These are phyloP conservation scores for Trissoscelio sp. DNA, from an alignment of 2,888 invertebrate species.

Conservation along the genomic window DNA sequence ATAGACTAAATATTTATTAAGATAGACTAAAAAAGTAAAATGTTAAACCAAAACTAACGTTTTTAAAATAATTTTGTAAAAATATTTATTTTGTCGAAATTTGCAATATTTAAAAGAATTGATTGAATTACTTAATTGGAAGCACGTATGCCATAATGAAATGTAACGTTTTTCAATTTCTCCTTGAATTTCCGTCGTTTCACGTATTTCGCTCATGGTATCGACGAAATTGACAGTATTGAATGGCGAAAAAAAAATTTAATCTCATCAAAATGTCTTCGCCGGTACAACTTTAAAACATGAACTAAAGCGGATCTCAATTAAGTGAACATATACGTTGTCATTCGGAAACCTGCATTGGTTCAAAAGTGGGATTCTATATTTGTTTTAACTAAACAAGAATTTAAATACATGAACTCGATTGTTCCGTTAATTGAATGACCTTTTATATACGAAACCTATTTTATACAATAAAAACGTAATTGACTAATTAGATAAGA, in stretches of 20 bases:
- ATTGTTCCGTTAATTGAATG: conserved; percentile 41
- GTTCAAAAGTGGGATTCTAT: conserved; percentile 3
- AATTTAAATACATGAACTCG: conserved; percentile 35
- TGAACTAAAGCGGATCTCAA: neutral
- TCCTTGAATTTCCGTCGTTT: no score
- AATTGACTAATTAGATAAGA: conserved; percentile 25
- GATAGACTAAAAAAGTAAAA: no score
- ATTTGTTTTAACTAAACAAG: conserved; percentile 38
- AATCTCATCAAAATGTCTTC: conserved; percentile 20
- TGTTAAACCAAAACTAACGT: no score
- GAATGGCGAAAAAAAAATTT: neutral
- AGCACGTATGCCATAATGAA: no score
- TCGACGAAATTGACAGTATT: neutral
- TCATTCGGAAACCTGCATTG: conserved; percentile 2
- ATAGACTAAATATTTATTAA: no score
- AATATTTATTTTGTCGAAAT: no score
- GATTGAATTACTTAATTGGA: no score
- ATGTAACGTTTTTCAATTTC: no score
- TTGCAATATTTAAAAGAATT: no score
- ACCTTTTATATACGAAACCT: conserved; percentile 19
- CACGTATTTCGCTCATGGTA: neutral
- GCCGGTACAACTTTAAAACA: no score
- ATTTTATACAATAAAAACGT: conserved; percentile 20
- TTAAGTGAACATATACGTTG: conserved; percentile 4
- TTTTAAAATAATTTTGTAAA: no score